Conservation (phyloP, 2,797 vertebrate genomes). For the Nothura maculosa region DNA sequence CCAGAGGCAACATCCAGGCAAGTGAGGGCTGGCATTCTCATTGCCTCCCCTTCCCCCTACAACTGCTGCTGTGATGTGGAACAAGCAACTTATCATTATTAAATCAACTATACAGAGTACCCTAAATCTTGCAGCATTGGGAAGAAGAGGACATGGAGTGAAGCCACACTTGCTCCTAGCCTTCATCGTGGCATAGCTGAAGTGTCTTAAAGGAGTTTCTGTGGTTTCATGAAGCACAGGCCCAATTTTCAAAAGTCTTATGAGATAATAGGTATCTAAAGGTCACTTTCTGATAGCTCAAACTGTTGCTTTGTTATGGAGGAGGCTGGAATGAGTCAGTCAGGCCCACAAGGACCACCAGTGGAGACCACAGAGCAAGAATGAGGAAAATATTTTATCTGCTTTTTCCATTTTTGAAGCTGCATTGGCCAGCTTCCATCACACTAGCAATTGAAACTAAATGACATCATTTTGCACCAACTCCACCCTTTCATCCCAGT, state of each 20-base stretch:
- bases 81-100: not conserved
- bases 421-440: not conserved
- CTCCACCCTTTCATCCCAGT: not conserved
- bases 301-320: not conserved
- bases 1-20: not conserved
- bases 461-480: not conserved
- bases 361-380: not conserved
- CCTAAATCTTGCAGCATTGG: not conserved
- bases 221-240: not conserved
- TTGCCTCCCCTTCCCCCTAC: not conserved
- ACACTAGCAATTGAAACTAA: not conserved
- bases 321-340: not conserved
- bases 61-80: not conserved
- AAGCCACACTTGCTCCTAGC: not conserved
- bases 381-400: not conserved
- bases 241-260: accelerated
- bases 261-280: not conserved
- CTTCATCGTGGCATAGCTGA: not conserved
- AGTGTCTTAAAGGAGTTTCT: not conserved
- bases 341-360: not conserved
- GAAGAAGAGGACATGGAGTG: not conserved
- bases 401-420: slow-evolving; percentile 32
- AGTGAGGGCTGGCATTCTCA: not conserved
- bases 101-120: not conserved
- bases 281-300: not conserved